These are phyloP conservation scores for Saccopteryx bilineata DNA, from an alignment of 2,113 vertebrate species.

Conservation along the genomic window DNA sequence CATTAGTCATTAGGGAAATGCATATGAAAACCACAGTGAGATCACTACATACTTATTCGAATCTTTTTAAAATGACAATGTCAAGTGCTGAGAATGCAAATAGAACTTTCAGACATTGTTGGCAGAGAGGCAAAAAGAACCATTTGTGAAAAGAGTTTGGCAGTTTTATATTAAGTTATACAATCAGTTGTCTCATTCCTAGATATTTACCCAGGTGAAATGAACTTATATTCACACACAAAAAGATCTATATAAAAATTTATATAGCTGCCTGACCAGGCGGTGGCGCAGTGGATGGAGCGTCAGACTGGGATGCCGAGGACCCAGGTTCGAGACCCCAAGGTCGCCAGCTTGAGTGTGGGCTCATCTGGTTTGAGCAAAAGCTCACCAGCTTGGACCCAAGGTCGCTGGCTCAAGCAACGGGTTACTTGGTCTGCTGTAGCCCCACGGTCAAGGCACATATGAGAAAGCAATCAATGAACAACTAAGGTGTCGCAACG, in stretches of 20 bases:
- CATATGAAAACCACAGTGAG: background rate
- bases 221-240: constrained; percentile 8
- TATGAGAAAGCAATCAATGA: too few relatives aligned
- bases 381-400: too few relatives aligned
- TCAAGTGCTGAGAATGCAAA: background rate
- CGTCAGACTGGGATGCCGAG: too few relatives aligned
- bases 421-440: too few relatives aligned
- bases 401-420: too few relatives aligned
- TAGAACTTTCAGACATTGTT: background rate
- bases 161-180: background rate
- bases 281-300: too few relatives aligned
- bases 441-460: too few relatives aligned
- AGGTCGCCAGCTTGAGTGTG: too few relatives aligned
- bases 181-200: background rate
- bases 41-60: background rate
- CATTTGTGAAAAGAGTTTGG: background rate
- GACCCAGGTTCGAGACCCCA: too few relatives aligned
- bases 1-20: background rate
- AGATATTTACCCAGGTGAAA: background rate
- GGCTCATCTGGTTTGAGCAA: too few relatives aligned
- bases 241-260: background rate
- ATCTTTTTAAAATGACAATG: background rate
- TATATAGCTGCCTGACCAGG: too few relatives aligned
- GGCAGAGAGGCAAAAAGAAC: background rate
- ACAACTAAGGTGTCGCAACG: too few relatives aligned